Conservation (phyloP, 2,113 vertebrate genomes). For the Conger conger region DNA sequence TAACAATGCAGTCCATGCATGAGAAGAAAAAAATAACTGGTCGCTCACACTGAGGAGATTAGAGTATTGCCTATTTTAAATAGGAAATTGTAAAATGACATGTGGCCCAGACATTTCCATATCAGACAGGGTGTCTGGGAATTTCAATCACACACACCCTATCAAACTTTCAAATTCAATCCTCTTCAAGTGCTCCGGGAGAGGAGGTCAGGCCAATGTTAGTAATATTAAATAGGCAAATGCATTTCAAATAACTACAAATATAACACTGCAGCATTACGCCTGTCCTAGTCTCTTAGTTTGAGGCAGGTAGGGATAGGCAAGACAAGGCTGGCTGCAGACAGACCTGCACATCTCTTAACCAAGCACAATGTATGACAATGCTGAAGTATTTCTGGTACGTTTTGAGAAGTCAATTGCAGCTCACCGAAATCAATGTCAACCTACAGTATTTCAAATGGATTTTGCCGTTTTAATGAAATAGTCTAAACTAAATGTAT, state of each 20-base stretch:
- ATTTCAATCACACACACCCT: conserved; percentile 30
- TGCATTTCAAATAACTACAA: background rate
- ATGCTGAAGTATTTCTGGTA: no score
- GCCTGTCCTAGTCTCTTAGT: background rate
- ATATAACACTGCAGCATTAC: background rate
- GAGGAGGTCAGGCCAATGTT: background rate
- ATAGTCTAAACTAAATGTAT: no score
- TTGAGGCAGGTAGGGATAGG: background rate
- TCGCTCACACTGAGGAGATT: conserved; percentile 21
- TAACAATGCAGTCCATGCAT: background rate
- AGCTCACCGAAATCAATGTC: no score
- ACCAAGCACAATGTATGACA: no score
- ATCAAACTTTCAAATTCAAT: conserved; percentile 27
- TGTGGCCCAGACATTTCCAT: conserved; percentile 18
- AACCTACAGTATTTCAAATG: no score
- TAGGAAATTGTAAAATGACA: background rate
- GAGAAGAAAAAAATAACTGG: background rate
- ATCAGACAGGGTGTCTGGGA: conserved; percentile 28
- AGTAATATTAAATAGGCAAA: conserved; percentile 10
- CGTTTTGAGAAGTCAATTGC: no score
- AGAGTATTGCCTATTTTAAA: conserved; percentile 14
- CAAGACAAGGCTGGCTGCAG: background rate
- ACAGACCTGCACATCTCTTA: background rate
- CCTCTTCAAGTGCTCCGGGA: conserved; percentile 17
- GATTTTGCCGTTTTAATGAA: no score